A percentile compares a stretch with the other conserved stretches of the same genome.
Evolutionary conservation across 2,113 vertebrate genomes (phyloP).

Genomic region (Sceloporus tristichus): DNA sequence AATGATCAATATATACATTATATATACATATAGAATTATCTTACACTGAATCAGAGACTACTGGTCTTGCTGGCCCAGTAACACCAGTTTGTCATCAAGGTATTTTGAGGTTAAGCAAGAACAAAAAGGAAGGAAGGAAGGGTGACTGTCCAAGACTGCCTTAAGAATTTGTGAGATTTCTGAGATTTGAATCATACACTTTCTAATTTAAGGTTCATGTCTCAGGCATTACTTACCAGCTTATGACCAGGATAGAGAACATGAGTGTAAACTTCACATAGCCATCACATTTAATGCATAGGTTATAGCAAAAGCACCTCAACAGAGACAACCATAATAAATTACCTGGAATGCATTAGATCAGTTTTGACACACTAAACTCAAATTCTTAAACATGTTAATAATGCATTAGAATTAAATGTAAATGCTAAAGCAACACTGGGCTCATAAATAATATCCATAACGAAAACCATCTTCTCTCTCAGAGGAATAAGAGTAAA

Average conservation of each 20-base stretch:
- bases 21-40: not conserved
- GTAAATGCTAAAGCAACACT: conserved; percentile 51
- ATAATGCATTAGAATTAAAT: conserved; percentile 63
- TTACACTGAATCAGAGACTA: not conserved
- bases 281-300: not conserved
- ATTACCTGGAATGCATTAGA: not conserved
- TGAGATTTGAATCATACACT: too few relatives aligned
- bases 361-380: conserved; percentile 41
- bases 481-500: conserved; percentile 52
- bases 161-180: too few relatives aligned
- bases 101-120: too few relatives aligned
- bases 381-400: conserved; percentile 40
- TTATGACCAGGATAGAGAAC: not conserved
- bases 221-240: not conserved
- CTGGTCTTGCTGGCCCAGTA: not conserved
- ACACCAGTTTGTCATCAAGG: too few relatives aligned
- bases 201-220: too few relatives aligned
- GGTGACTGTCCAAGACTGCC: too few relatives aligned
- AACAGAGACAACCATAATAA: not conserved
- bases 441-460: conserved; percentile 52
- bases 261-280: not conserved
- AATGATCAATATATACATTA: too few relatives aligned
- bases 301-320: not conserved
- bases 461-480: conserved; percentile 48
- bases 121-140: too few relatives aligned